A percentile compares a stretch with the other conserved stretches of the same genome.
Evolutionary conservation across 2,888 invertebrate genomes (phyloP).

Genomic region (Cheilosia vernalis): DNA sequence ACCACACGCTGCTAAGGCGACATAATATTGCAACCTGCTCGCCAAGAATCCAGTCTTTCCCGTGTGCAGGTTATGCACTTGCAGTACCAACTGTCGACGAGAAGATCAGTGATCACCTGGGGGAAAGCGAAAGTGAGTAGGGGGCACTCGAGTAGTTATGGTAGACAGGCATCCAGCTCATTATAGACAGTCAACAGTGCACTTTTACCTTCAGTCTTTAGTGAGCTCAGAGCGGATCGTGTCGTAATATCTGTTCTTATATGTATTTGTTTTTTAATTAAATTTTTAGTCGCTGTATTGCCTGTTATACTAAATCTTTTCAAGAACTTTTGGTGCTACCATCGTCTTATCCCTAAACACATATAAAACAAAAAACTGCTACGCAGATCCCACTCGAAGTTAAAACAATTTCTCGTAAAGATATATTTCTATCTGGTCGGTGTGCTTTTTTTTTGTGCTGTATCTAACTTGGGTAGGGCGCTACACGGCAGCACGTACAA

Average conservation of each 20-base stretch:
- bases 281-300: neutral
- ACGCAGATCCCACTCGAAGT: conserved; percentile 30
- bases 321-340: conserved; percentile 32
- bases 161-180: conserved; percentile 17
- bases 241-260: conserved; percentile 44
- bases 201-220: conserved; percentile 69
- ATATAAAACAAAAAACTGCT: neutral
- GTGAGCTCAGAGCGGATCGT: conserved; percentile 52
- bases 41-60: conserved; percentile 62
- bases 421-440: conserved; percentile 58
- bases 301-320: neutral
- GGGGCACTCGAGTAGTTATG: conserved; percentile 20
- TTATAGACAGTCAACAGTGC: conserved; percentile 52
- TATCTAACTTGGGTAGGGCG: conserved; percentile 52
- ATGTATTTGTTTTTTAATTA: neutral
- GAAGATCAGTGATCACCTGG: conserved; percentile 37
- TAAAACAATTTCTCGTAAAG: conserved; percentile 55
- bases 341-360: neutral
- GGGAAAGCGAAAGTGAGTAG: conserved; percentile 73
- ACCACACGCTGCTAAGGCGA: conserved; percentile 7
- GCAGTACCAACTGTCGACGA: conserved; percentile 6
- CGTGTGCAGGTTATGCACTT: conserved; percentile 50
- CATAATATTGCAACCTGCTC: conserved; percentile 32
- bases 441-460: conserved; percentile 33
- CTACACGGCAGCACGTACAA: conserved; percentile 52